Evolutionary conservation across 2,113 vertebrate species (phyloP).

Genomic region (Urocitellus parryii): DNA sequence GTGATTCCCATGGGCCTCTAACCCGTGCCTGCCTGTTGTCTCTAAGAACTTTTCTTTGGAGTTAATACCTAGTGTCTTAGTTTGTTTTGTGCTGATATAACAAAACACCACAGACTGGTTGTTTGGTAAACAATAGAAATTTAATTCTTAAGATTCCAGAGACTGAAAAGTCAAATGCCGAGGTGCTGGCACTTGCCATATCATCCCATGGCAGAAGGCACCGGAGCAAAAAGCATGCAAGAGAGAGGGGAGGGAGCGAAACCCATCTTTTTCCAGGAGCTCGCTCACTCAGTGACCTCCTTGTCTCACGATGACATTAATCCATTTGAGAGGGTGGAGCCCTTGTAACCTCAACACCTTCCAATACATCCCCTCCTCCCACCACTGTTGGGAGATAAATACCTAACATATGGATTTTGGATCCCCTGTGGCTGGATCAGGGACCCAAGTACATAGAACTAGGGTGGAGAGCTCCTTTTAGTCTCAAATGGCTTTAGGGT

Average conservation of each 20-base stretch:
- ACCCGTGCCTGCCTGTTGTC: background rate
- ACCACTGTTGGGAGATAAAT: background rate
- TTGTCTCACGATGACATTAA: background rate
- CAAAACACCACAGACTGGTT: background rate
- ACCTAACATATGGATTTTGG: background rate
- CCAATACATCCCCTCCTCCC: background rate
- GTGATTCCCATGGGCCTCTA: background rate
- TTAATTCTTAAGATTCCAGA: background rate
- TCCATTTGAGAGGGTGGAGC: background rate
- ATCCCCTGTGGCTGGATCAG: background rate
- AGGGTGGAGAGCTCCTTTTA: background rate
- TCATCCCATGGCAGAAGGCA: background rate
- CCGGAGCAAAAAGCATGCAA: background rate
- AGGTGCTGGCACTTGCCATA: background rate
- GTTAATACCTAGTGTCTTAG: background rate
- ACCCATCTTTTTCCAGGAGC: background rate
- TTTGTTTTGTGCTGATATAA: background rate
- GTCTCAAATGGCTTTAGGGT: background rate
- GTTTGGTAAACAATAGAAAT: background rate
- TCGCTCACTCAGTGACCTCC: background rate
- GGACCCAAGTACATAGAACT: background rate
- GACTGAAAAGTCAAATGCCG: background rate
- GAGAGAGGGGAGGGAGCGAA: background rate
- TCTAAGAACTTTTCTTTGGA: background rate
- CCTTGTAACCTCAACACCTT: background rate